Conservation (phyloP, 2,888 invertebrate genomes). For the Bimastos eiseni region DNA sequence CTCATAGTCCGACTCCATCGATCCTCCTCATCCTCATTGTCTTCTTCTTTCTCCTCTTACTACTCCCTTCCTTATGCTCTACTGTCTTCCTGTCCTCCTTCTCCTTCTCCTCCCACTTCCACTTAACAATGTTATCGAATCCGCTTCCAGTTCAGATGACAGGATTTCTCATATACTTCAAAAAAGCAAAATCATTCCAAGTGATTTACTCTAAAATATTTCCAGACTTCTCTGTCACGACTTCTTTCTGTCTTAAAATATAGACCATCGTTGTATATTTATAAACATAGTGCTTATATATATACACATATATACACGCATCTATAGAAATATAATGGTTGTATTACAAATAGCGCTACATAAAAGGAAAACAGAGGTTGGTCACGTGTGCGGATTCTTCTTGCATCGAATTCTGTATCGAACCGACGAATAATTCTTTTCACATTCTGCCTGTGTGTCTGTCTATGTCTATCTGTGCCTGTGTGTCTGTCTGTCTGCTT, state of each 20-base stretch:
- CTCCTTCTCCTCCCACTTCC: too few species aligned
- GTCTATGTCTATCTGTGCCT: too few species aligned
- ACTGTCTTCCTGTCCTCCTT: neutral
- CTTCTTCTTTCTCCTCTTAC: neutral
- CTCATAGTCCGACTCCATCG: too few species aligned
- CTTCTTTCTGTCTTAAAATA: neutral
- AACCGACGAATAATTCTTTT: neutral
- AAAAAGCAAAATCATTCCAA: neutral
- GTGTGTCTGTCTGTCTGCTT: too few species aligned
- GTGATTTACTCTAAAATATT: neutral
- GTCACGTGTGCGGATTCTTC: neutral
- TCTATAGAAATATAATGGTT: neutral
- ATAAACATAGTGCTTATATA: neutral
- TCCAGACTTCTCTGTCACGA: constrained; percentile 6
- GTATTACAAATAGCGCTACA: neutral
- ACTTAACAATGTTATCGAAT: neutral
- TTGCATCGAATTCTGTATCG: neutral
- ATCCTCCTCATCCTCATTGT: neutral
- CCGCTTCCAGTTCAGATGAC: neutral
- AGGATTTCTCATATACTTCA: neutral
- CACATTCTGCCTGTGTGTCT: neutral
- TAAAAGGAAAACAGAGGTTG: neutral
- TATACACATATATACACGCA: neutral
- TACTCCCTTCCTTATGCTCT: too few species aligned
- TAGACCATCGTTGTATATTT: neutral